A percentile compares a stretch with the other conserved stretches of the same genome.
phyloP scores from a whole-genome alignment of 2,888 invertebrate species.

The Electrophaes corylata region DNA sequence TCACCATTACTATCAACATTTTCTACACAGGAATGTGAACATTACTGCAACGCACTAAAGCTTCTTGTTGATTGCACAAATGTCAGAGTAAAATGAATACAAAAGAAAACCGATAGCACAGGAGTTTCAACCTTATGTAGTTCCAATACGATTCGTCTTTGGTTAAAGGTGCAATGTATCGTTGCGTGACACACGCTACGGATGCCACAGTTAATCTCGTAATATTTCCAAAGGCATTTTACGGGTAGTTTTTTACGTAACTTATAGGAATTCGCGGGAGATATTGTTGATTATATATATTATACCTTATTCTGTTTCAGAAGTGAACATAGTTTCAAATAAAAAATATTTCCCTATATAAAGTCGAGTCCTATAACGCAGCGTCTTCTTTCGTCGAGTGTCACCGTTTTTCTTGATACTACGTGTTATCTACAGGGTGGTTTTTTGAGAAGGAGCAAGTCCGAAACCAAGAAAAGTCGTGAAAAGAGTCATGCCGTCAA shows the following conservation, averaged over 20 bases:
- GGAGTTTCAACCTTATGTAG: neutral
- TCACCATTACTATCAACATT: constrained; percentile 1
- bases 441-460: too few relatives aligned
- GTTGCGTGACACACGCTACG: constrained; percentile 29
- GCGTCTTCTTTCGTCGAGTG: too few relatives aligned
- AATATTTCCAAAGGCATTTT: constrained; percentile 21
- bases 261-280: constrained; percentile 5
- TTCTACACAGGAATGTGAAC: neutral
- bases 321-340: neutral
- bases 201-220: constrained; percentile 21
- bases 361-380: too few relatives aligned
- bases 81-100: neutral
- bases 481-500: too few relatives aligned
- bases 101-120: neutral
- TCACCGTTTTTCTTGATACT: too few relatives aligned
- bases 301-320: too few relatives aligned
- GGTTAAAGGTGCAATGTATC: neutral
- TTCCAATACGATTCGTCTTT: neutral
- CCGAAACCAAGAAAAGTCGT: too few relatives aligned
- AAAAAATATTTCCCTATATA: neutral
- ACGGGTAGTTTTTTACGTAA: constrained; percentile 13
- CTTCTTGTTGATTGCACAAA: neutral
- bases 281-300: constrained; percentile 1
- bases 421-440: too few relatives aligned
- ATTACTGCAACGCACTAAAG: neutral